phyloP scores from a whole-genome alignment of 2,797 vertebrate species.

The Poliocrania exsul region DNA sequence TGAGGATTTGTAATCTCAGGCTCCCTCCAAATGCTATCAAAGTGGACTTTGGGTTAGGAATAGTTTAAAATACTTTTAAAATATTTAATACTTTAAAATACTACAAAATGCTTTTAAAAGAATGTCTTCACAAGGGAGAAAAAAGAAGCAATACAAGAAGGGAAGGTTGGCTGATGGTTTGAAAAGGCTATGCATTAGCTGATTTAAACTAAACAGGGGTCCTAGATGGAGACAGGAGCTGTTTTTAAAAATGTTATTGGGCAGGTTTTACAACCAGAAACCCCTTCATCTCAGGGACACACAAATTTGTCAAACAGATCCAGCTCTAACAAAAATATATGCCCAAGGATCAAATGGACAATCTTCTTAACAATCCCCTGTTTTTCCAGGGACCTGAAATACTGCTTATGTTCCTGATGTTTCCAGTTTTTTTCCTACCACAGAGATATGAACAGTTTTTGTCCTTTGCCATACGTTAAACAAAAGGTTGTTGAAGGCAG shows the following conservation, averaged over 20 bases:
- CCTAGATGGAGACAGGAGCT: background rate
- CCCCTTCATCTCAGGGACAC: background rate
- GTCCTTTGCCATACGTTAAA: background rate
- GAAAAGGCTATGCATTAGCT: rapidly evolving
- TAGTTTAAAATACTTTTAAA: background rate
- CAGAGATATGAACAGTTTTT: background rate
- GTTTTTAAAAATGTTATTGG: background rate
- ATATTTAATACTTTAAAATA: background rate
- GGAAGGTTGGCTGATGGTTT: background rate
- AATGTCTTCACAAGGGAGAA: background rate
- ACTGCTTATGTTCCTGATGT: background rate
- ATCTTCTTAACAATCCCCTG: background rate
- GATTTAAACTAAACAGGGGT: background rate
- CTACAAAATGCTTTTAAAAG: background rate
- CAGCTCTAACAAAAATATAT: background rate
- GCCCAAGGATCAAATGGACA: background rate
- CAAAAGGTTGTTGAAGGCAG: background rate
- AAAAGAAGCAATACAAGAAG: background rate
- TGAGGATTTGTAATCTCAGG: background rate
- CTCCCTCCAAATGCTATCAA: background rate
- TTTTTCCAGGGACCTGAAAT: background rate
- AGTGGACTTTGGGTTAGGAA: background rate
- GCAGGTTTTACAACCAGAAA: background rate
- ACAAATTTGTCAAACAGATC: background rate
- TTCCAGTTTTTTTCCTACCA: background rate